A percentile compares a stretch with the other conserved stretches of the same genome.
Evolutionary conservation across 2,113 vertebrate species (phyloP).

Genomic region (Motacilla alba): DNA sequence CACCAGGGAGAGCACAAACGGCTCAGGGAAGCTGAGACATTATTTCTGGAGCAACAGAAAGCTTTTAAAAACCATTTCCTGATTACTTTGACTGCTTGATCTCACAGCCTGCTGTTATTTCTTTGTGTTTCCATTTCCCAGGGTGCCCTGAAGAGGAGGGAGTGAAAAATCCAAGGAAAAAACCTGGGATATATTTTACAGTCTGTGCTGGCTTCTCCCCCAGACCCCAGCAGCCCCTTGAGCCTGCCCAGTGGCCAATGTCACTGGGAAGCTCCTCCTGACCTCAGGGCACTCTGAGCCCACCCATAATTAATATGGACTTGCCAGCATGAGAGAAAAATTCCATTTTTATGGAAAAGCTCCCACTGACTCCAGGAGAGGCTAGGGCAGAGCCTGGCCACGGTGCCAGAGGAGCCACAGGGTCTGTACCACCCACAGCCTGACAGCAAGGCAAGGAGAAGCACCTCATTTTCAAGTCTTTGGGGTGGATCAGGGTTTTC

Average conservation of each 20-base stretch:
- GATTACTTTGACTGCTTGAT: not conserved
- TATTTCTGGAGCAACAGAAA: not conserved
- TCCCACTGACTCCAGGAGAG: not conserved
- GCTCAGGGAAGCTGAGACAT: not conserved
- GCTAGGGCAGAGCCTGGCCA: not conserved
- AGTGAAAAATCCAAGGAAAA: not conserved
- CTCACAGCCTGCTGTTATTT: not conserved
- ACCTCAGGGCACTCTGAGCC: not conserved
- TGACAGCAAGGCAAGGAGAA: not conserved
- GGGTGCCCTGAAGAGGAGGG: not conserved
- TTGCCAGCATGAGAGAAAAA: accelerated
- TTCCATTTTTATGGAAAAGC: not conserved
- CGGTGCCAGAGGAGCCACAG: not conserved
- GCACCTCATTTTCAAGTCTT: not conserved
- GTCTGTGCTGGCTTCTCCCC: not conserved
- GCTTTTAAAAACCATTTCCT: not conserved
- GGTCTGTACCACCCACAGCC: not conserved
- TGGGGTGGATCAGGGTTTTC: not conserved
- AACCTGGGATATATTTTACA: not conserved
- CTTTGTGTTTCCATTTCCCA: not conserved
- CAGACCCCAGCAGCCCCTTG: not conserved
- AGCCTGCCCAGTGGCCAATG: not conserved
- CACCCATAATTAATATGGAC: not conserved
- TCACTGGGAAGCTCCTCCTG: not conserved
- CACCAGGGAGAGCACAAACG: not conserved